These are phyloP conservation scores for Eilema caniola DNA, from an alignment of 2,888 invertebrate species.

Conservation along the genomic window DNA sequence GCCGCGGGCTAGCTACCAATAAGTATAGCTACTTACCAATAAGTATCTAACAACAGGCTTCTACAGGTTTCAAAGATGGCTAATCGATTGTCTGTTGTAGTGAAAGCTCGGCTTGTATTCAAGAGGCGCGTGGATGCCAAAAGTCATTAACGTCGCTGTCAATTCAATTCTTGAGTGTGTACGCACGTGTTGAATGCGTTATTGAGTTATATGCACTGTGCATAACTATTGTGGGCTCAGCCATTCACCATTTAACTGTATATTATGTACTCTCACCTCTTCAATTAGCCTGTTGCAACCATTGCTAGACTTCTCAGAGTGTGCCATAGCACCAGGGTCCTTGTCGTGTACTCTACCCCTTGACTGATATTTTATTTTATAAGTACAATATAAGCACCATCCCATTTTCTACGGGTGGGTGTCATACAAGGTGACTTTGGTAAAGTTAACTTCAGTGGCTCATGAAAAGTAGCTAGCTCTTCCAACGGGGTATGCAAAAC, in stretches of 20 bases:
- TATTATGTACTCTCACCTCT: background rate
- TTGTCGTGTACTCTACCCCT: no score
- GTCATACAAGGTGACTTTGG: no score
- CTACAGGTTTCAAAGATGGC: conserved; percentile 31
- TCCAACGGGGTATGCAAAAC: no score
- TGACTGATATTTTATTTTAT: no score
- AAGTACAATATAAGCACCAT: no score
- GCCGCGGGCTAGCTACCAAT: conserved; percentile 15
- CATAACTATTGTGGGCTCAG: background rate
- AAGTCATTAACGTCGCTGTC: conserved; percentile 31
- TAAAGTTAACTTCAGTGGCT: no score
- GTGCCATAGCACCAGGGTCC: background rate
- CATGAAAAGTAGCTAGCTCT: no score
- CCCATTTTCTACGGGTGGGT: no score
- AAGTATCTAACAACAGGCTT: conserved; percentile 31
- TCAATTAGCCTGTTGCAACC: background rate
- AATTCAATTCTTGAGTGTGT: conserved; percentile 31
- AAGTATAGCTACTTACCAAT: conserved; percentile 34
- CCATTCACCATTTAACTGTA: background rate
- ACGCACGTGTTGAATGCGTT: conserved; percentile 44
- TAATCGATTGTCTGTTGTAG: conserved; percentile 40
- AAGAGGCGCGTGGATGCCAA: conserved; percentile 29
- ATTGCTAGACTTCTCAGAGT: background rate
- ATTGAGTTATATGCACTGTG: conserved; percentile 23
- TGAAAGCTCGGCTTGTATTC: conserved; percentile 43